Conservation (phyloP, 2,888 invertebrate species). For the Agapetus fuscipes region DNA sequence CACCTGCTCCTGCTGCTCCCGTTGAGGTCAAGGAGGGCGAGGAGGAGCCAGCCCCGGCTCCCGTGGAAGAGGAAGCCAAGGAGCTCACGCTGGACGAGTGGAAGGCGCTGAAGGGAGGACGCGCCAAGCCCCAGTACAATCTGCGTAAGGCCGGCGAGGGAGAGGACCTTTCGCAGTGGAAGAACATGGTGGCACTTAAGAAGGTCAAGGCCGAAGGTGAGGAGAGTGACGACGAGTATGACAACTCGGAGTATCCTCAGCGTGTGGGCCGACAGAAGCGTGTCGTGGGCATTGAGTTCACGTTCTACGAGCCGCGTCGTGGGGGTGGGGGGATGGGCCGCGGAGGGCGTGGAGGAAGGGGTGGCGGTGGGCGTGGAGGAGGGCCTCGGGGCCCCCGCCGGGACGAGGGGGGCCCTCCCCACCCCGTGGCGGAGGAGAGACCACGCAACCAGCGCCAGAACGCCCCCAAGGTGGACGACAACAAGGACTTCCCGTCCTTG, state of each 20-base stretch:
- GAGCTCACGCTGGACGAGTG: slow-evolving; percentile 92
- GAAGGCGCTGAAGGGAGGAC: slow-evolving; percentile 75
- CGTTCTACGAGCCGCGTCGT: slow-evolving; percentile 71
- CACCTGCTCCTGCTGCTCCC: slow-evolving; percentile 29
- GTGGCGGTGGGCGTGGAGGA: slow-evolving; percentile 36
- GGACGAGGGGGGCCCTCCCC: slow-evolving; percentile 26
- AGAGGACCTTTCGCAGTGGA: slow-evolving; percentile 85
- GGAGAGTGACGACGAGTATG: slow-evolving; percentile 63
- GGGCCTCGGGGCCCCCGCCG: slow-evolving; percentile 26
- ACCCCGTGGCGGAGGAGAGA: slow-evolving; percentile 33
- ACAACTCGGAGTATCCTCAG: slow-evolving; percentile 71
- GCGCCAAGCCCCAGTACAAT: slow-evolving; percentile 81
- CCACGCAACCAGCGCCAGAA: slow-evolving; percentile 30
- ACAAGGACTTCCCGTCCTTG: slow-evolving; percentile 90
- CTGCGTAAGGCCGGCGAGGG: slow-evolving; percentile 91
- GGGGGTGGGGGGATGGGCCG: slow-evolving; percentile 57
- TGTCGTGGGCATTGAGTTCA: slow-evolving; percentile 78
- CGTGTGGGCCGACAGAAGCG: slow-evolving; percentile 81
- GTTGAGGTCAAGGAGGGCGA: slow-evolving; percentile 32
- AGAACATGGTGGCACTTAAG: slow-evolving; percentile 75
- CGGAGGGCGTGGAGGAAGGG: slow-evolving; percentile 50
- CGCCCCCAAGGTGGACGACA: slow-evolving; percentile 89
- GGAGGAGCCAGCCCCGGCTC: slow-evolving; percentile 36
- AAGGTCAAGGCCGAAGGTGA: slow-evolving; percentile 57
- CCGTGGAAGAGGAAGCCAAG: slow-evolving; percentile 68